Evolutionary conservation across 1,140 invertebrate species (phyloP), one percentile per base, ranked within the genome.

Genomic region (Melitaea cinxia): DNA sequence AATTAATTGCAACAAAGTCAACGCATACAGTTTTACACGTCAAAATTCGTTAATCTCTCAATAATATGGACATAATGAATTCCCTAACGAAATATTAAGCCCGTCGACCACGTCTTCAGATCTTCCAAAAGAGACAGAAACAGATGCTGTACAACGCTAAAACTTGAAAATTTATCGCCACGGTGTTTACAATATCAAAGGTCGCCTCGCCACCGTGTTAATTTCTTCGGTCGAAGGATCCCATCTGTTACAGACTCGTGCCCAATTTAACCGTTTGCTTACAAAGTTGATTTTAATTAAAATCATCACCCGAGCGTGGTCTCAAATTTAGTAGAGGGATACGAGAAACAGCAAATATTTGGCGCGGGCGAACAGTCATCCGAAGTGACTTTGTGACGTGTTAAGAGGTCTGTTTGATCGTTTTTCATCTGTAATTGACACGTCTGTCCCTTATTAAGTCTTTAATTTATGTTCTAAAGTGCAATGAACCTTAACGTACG

Each of bases 221-320:
- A 62, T 62, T 54, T 60, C 45, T 54, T 53, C 35, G 50, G 35
- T 47, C 15, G 19, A 62, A 24, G 37, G 15, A 17, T 23, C 24
- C 23, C 49, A 62, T 62, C 60, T 62, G 60, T 62, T 62, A 54
- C 60, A 45, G 39, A 62, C 42, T 62, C 35, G 30, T 42, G 56
- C 33, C 49, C 59, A 37, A 62, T 62, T 52, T 53, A 50, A 50
- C 49, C 49, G 50, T 53, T 60, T 21, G 12, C 26, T 47, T 33
- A 52, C 60, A 62, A 62, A 54, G 60, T 54, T 62, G 60, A 62
- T 62, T 62, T 54, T 62, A 54, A 62, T 62, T 62, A 53, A 62
- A 62, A 62, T 62, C 50, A 60, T 59, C 61, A 30, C 26, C 62
- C 68, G 21, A 54, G 52, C 60, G 50, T 55, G 24, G 24, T 26